Base-by-base conservation (phyloP, 2,888 invertebrate genomes). In the Noctua pronuba region DNA sequence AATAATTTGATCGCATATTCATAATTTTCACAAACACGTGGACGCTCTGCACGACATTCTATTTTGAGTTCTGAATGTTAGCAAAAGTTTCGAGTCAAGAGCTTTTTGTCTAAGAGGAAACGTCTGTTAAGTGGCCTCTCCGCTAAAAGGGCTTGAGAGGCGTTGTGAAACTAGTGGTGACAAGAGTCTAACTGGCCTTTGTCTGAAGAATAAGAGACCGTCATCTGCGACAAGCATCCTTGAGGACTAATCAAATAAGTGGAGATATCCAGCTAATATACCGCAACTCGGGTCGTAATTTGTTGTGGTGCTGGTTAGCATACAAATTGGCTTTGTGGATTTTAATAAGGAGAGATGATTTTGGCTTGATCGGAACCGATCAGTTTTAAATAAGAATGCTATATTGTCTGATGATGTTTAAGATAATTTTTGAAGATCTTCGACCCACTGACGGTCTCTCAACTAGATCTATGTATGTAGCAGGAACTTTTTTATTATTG, bases 51-150 rank as follows among this genome's bases (percentile, higher is more conserved):
- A 67, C 44, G 24, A 71, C 52, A 70, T 28, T 71, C 67, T 75
- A 86, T 74, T 77, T 64, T 65, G 66, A 86, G 67, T 58, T 80
- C 75, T 76, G 73, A 80, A 72, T 21, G 83, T 83, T 82, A 80
- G 87, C 88, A 89, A 91, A 92, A 93, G 90, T 92, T 92, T 90
- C 84, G 85, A 86, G 84, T 82, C 78, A 85, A 92, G 89, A 82
- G 90, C 89, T 80, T 89, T 92, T 79, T 24, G 79, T 77, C 83
- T 86, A 89, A 90, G 89, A 90, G 89, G 89, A 91, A 90, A 90
- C 79, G 84, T 88, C 79, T 86, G 86, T 80, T 85, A 86, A 93
- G 91, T 89, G 90, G 88, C 74, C 80, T 87, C 89, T 88, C 81
- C 52, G 78, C 85, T 82, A 80, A 90, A 90, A 91, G 88, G 80